Evolutionary conservation across 2,888 invertebrate species (phyloP), one percentile per base, ranked within the genome.

Genomic region (Xestoiulus laeticollis): DNA sequence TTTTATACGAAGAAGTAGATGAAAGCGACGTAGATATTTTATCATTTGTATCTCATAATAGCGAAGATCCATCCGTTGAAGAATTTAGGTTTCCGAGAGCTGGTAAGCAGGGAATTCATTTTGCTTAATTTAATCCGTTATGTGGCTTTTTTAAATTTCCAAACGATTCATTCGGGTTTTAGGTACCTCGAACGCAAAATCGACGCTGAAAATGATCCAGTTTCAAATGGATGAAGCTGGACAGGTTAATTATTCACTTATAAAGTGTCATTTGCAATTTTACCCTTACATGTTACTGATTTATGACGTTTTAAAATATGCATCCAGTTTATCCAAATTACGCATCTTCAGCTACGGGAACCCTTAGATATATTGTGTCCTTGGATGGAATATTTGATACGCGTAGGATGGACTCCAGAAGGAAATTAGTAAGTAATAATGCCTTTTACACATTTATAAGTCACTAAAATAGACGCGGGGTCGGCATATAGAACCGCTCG

Each of bases 321-420:
- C 44, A 10, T 83, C 26, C 16, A 87, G 87, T 90, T 92, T 84
- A 94, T 94, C 0, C 95, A 97, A 90, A 94, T 96, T 88, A 94
- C 95, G 90, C 95, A 95, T 92, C 94, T 95, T 90, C 96, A 96
- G 90, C 92, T 97, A 89, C 94, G 95, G 85, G 95, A 95, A 91
- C 95, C 96, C 0, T 92, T 97, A n/a, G 94, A 95, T 85, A 94
- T 95, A 87, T 94, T 96, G 89, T 98, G 98, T 91, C 96, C 97
- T 0, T 97, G 97, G 96, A 95, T 96, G 93, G 99, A 99, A 91
- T 99, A 99, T 92, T 94, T 99, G 89, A 97, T 98, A 0, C 93
- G 99, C 90, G 97, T 96, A 19, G 99, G 98, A 0, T 99, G 99
- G 99, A 97, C 97, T 0, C 96, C 97, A 0, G 96, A 97, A 91